Base-by-base conservation (phyloP, 92 coral and sea anemone species). In the Zoanthus sociatus region DNA sequence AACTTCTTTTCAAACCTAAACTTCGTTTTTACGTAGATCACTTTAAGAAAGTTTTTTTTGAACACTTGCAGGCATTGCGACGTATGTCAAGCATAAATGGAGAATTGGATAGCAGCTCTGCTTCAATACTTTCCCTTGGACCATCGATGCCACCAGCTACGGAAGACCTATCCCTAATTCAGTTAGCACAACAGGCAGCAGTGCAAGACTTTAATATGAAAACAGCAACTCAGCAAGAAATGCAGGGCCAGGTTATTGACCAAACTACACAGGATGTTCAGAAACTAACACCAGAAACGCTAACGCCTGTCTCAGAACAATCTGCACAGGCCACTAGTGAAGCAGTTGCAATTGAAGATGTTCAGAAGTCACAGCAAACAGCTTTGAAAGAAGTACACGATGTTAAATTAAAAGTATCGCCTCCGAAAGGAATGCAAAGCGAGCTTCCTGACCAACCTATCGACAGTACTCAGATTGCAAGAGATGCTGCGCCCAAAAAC, bases 81-180 rank as follows among this genome's bases (percentile, higher is more conserved):
- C 84, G 84, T 60, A 61, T 56, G 84, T 78, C 84, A 16, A 78
- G 13, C 60, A 67, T 17, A 5, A 44, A 55, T 61, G 84, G 84
- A 14, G 84, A 78, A 67, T 15, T 78, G 47, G 83, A 78, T 11
- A 48, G 30, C 13, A 45, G 20, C 30, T 56, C 70, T 11, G 30
- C 47, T 48, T 78, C 66, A 56, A 78, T 68, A 46, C 84, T 60
- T 7, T 48, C 66, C 37, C 45, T 68, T 60, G 84, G 71, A 60
- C 84, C 84, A 0, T 50, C 44, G 55, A n/a, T 71, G 60, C 26
- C 17, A 18, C 26, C 30, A 2, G 21, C 69, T 20, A 63, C 26
- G n/a, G 69, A 63, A 20, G n/a, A 58, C 20, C 69, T 63, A n/a
- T 63, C 69, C 0, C 69, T 63, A 16, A 63, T 63, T 63, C 69